A percentile compares a stretch with the other conserved stretches of the same genome.
phyloP scores from a whole-genome alignment of 2,113 vertebrate genomes.

The Pangasianodon hypophthalmus region DNA sequence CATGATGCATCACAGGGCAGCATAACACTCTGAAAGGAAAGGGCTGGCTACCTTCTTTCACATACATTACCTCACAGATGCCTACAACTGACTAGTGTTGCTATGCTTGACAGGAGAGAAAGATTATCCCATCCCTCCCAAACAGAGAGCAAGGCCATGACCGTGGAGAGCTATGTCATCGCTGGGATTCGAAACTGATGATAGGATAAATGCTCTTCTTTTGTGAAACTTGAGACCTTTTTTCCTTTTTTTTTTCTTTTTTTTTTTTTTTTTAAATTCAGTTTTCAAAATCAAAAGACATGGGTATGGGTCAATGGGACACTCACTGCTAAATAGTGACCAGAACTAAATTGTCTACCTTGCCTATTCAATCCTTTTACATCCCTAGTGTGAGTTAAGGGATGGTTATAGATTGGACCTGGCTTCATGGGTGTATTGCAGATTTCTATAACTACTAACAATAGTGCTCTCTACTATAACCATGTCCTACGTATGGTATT shows the following conservation, averaged over 20 bases:
- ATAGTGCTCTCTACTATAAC: conserved; percentile 31
- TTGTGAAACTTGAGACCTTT: background rate
- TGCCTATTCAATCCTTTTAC: background rate
- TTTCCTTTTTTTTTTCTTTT: no score
- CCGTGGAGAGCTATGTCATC: no score
- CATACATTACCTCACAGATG: background rate
- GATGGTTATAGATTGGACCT: conserved; percentile 31
- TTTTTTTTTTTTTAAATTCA: background rate
- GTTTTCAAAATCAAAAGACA: background rate
- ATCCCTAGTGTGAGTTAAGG: conserved; percentile 9
- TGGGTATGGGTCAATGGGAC: background rate
- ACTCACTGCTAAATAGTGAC: background rate
- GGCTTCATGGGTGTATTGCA: conserved; percentile 16
- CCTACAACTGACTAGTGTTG: background rate
- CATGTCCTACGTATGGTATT: conserved; percentile 63
- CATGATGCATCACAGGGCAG: background rate
- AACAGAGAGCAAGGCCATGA: background rate
- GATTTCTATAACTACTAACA: conserved; percentile 14
- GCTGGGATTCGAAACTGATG: background rate
- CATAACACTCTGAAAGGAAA: background rate
- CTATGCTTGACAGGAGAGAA: background rate
- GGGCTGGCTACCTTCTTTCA: background rate
- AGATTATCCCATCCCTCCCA: background rate
- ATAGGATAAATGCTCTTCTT: background rate
- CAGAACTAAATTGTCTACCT: background rate